Percentiles rank a stretch among this genome's conserved stretches.
Conservation (phyloP, 2,888 invertebrate species). For the Zaprionus lineosus region DNA sequence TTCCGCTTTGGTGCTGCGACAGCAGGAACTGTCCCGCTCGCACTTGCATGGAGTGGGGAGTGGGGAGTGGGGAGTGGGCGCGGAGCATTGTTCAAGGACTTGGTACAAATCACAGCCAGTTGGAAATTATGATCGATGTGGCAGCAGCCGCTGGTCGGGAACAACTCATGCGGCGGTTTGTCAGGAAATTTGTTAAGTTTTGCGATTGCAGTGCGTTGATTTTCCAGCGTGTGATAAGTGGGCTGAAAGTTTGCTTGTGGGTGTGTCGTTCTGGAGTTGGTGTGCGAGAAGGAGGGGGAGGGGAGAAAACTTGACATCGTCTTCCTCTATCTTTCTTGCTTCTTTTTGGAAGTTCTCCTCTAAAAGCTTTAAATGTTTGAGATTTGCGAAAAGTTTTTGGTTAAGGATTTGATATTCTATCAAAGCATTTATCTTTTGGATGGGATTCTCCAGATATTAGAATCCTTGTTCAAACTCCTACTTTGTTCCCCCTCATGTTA, state of each 20-base stretch:
- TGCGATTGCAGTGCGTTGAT: conserved; percentile 54
- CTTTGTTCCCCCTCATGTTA: no score
- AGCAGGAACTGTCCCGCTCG: conserved; percentile 7
- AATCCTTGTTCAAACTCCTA: no score
- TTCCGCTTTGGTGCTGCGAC: conserved; percentile 64
- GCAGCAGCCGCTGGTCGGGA: conserved; percentile 35
- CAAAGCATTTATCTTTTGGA: no score
- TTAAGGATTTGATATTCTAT: no score
- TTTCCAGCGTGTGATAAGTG: conserved; percentile 39
- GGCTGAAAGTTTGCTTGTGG: conserved; percentile 7
- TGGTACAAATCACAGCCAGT: conserved; percentile 71
- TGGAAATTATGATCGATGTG: conserved; percentile 76
- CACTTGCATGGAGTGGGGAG: conserved; percentile 10
- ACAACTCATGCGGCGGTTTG: conserved; percentile 60
- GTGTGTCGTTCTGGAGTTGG: no score
- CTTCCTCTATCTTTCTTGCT: no score
- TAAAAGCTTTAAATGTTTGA: no score
- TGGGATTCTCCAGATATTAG: no score
- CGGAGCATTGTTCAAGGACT: conserved; percentile 60
- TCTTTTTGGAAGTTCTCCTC: no score
- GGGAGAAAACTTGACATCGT: no score
- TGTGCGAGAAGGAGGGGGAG: no score
- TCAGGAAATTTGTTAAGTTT: conserved; percentile 74
- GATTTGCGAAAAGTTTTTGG: no score
- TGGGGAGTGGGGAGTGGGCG: conserved; percentile 2